phyloP scores from a whole-genome alignment of 92 coral and sea anemone species.

The Palythoa grandis region DNA sequence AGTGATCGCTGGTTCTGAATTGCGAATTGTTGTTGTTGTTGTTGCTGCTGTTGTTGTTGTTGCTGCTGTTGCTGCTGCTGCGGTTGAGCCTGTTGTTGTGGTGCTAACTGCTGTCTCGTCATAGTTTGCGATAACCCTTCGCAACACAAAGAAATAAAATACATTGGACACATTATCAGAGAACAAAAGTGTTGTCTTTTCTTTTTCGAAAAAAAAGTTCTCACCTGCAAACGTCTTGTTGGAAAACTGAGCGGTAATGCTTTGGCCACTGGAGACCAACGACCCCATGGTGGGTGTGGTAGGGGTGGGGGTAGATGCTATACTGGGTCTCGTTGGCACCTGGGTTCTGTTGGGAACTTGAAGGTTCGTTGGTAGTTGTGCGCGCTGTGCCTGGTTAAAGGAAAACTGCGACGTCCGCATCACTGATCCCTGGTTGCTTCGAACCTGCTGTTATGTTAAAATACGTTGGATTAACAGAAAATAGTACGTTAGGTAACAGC shows the following conservation, averaged over 20 bases:
- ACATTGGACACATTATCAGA: not conserved
- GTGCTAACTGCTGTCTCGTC: constrained; percentile 55
- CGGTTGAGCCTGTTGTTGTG: constrained; percentile 51
- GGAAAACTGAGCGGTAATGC: constrained; percentile 14
- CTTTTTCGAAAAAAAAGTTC: not conserved
- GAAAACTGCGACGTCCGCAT: constrained; percentile 60
- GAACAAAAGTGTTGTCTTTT: not conserved
- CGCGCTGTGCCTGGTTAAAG: constrained; percentile 74
- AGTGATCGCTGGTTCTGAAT: constrained; percentile 67
- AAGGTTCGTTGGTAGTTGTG: constrained; percentile 69
- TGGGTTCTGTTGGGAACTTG: constrained; percentile 59
- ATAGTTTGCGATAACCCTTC: constrained; percentile 45
- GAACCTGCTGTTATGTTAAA: constrained; percentile 53
- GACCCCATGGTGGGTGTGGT: constrained; percentile 50
- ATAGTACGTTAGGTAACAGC: not conserved
- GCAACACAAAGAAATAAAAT: not conserved
- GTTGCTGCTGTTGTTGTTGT: constrained; percentile 50
- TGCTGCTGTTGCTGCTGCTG: constrained; percentile 3
- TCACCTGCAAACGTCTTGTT: constrained; percentile 25
- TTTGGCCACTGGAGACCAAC: constrained; percentile 13
- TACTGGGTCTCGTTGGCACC: constrained; percentile 56
- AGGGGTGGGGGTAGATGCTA: constrained; percentile 88
- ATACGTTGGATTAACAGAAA: not conserved
- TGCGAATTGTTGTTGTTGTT: constrained; percentile 70
- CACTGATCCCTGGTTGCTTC: constrained; percentile 65